Evolutionary conservation across 2,113 vertebrate species (phyloP).

Genomic region (Vicugna pacos): DNA sequence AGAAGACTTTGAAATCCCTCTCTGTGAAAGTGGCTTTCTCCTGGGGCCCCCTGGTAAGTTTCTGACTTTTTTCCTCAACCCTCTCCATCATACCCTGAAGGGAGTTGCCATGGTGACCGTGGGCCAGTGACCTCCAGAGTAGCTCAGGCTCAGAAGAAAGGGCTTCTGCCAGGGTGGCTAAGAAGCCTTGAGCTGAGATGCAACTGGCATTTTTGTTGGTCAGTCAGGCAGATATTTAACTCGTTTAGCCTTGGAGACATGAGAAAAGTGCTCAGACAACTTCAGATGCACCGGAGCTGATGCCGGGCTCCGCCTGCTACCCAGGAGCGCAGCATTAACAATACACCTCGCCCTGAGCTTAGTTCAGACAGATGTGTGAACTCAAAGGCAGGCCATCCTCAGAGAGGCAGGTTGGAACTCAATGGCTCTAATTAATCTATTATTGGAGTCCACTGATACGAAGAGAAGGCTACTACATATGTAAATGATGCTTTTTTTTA

Average conservation of each 20-base stretch:
- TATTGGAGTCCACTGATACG: conserved; percentile 43
- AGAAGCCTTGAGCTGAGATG: neutral
- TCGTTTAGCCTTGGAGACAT: neutral
- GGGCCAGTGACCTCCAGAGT: conserved; percentile 23
- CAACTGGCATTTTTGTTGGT: neutral
- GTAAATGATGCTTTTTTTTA: conserved; percentile 64
- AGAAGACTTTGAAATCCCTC: conserved; percentile 57
- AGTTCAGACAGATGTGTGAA: neutral
- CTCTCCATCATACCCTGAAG: neutral
- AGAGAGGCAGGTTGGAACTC: neutral
- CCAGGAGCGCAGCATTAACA: neutral
- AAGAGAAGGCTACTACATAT: conserved; percentile 67
- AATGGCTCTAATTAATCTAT: conserved; percentile 71
- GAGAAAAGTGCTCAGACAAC: neutral
- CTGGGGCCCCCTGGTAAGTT: conserved; percentile 37
- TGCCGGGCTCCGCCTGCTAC: neutral
- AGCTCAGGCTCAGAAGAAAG: conserved; percentile 50
- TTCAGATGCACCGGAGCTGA: neutral
- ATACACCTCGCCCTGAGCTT: neutral
- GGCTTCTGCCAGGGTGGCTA: neutral
- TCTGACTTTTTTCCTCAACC: neutral
- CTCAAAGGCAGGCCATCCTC: neutral
- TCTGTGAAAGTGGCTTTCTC: conserved; percentile 57
- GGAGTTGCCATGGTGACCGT: conserved; percentile 76
- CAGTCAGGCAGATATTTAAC: neutral